Evolutionary conservation across 2,113 vertebrate genomes (phyloP).

Genomic region (Gobius niger): DNA sequence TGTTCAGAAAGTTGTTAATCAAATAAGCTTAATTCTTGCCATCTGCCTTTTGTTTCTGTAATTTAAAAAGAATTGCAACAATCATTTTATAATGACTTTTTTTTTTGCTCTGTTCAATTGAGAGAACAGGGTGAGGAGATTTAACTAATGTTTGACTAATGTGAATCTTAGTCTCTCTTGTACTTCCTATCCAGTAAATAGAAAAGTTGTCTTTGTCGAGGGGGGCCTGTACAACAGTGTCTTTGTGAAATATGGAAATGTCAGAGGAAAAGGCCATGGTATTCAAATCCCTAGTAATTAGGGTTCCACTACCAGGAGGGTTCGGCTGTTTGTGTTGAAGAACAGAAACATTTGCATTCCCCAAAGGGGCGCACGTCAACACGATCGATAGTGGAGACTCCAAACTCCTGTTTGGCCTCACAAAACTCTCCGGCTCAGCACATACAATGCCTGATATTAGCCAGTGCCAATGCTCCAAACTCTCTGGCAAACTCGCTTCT

Average conservation of each 20-base stretch:
- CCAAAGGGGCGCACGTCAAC: constrained; percentile 67
- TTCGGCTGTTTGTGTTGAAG: constrained; percentile 65
- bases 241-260: constrained; percentile 69
- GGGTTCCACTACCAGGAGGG: constrained; percentile 59
- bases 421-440: constrained; percentile 61
- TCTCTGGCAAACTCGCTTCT: background rate
- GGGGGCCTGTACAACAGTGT: constrained; percentile 45
- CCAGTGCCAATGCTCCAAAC: constrained; percentile 32
- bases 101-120: background rate
- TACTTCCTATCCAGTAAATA: constrained; percentile 28
- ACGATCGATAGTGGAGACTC: constrained; percentile 70
- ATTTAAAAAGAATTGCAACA: too few species aligned
- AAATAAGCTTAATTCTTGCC: too few species aligned
- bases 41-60: too few species aligned
- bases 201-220: constrained; percentile 49
- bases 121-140: background rate
- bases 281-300: constrained; percentile 72
- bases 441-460: constrained; percentile 50
- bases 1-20: too few species aligned
- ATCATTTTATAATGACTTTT: background rate
- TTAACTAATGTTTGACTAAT: constrained; percentile 18
- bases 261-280: constrained; percentile 67
- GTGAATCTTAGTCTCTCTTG: constrained; percentile 25
- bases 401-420: constrained; percentile 49
- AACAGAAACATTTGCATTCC: constrained; percentile 73